Percentiles rank a stretch among this genome's conserved stretches.
phyloP scores from a whole-genome alignment of 2,797 vertebrate genomes.

The Smutsia temminckii region DNA sequence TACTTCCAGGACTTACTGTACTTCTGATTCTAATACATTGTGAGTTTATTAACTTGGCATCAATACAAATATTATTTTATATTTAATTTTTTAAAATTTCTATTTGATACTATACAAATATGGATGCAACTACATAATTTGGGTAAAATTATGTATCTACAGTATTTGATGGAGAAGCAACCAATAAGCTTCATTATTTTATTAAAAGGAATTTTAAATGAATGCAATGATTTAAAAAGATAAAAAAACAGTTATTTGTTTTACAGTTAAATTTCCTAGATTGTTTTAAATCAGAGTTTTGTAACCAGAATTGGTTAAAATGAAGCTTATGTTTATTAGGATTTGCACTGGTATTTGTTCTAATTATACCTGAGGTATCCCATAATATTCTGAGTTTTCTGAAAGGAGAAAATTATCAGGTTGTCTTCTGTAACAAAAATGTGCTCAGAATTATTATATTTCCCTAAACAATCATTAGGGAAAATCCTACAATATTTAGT shows the following conservation, averaged over 20 bases:
- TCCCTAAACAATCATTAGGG: constrained; percentile 21
- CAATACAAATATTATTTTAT: background rate
- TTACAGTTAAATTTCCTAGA: background rate
- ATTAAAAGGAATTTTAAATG: background rate
- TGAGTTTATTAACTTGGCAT: background rate
- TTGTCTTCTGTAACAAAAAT: constrained; percentile 10
- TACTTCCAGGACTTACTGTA: background rate
- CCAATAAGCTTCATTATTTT: background rate
- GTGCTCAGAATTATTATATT: background rate
- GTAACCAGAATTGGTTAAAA: background rate
- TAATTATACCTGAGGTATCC: constrained; percentile 21
- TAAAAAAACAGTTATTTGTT: background rate
- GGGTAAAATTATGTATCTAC: background rate
- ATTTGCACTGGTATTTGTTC: background rate
- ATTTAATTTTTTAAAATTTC: background rate
- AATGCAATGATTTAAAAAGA: background rate
- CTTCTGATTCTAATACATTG: background rate
- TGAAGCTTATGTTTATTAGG: background rate
- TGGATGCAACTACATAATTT: background rate
- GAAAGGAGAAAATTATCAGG: constrained; percentile 6
- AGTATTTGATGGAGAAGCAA: background rate
- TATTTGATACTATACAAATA: background rate
- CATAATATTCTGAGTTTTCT: constrained; percentile 1
- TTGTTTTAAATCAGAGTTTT: constrained; percentile 14
- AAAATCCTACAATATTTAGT: background rate